Base-by-base conservation (phyloP, 2,113 vertebrate species). In the Pandion haliaetus region DNA sequence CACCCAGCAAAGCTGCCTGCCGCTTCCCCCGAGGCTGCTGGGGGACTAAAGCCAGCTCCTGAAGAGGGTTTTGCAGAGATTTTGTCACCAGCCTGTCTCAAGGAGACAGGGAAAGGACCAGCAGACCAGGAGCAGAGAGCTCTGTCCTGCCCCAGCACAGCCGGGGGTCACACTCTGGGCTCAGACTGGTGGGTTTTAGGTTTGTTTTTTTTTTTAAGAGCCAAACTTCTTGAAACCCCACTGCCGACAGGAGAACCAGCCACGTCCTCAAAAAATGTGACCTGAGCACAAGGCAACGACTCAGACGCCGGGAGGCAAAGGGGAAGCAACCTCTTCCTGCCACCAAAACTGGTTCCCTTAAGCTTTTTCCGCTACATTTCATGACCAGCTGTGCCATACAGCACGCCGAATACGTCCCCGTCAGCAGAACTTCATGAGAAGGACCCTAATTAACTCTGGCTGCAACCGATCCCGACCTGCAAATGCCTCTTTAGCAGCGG, bases 401-500 rank as follows among this genome's bases (percentile, higher is more conserved):
- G 54, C 72, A 6, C 9, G 4, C 18, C 1, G 5, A n/a, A 45
- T 5, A 8, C 8, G 1, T 5, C 42, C 42, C 34, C 52, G 12
- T 9, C 52, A 32, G 28, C 52, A 20, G 5, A 20, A 28, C 79
- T 47, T 59, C 42, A 2, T 42, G 26, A 79, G 15, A 49, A 6
- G 29, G 29, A 19, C 23, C 23, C 29, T 52, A 40, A 63, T 44
- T 62, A 61, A 44, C 50, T 17, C 67, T 8, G 32, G 34, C 47
- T 8, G 25, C n/a, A 14, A 38, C 17, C 13, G 1, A 31, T 6
- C 69, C 69, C 14, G 2, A 31, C 26, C 36, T 4, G 14, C 69
- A 23, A 34, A 10, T 2, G 8, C 16, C 17, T 20, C 31, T 44
- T 34, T 18, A 44, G 71, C 52, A 6, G 38, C 40, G 1, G 9